Conservation (phyloP, 35 echinoderm and acorn worm species). For the Nesometra sesokonis region DNA sequence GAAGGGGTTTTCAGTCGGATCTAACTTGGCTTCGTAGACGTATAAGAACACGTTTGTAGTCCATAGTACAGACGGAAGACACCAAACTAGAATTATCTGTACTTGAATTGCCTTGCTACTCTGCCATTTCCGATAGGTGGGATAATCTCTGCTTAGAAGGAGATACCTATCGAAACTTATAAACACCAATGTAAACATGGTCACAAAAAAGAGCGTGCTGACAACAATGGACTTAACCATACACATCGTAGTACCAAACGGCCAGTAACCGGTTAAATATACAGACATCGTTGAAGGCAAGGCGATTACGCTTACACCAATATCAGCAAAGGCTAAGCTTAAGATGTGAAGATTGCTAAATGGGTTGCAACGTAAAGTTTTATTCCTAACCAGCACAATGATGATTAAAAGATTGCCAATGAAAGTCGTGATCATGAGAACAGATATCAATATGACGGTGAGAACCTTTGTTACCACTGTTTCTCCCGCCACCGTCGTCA, state of each 20-base stretch:
- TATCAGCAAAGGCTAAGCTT: not conserved
- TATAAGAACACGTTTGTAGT: not conserved
- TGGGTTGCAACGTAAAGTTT: not conserved
- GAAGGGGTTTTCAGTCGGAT: not conserved
- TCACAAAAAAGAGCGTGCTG: not conserved
- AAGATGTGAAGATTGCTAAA: not conserved
- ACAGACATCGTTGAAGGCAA: not conserved
- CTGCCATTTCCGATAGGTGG: not conserved
- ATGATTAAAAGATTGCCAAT: not conserved
- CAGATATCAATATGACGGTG: not conserved
- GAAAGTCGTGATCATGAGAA: not conserved
- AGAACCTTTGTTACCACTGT: not conserved
- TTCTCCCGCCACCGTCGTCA: not conserved
- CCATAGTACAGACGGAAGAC: not conserved
- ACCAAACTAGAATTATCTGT: not conserved
- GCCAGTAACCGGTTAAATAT: not conserved
- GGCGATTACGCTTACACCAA: not conserved
- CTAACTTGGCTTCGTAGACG: not conserved
- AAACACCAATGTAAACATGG: not conserved
- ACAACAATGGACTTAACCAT: not conserved
- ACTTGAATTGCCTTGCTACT: not conserved
- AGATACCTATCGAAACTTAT: not conserved
- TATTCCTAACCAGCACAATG: not conserved
- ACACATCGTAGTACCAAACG: not conserved
- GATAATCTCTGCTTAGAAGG: not conserved